These are phyloP conservation scores for Phasia obesa DNA, from an alignment of 2,888 invertebrate genomes.

Conservation along the genomic window DNA sequence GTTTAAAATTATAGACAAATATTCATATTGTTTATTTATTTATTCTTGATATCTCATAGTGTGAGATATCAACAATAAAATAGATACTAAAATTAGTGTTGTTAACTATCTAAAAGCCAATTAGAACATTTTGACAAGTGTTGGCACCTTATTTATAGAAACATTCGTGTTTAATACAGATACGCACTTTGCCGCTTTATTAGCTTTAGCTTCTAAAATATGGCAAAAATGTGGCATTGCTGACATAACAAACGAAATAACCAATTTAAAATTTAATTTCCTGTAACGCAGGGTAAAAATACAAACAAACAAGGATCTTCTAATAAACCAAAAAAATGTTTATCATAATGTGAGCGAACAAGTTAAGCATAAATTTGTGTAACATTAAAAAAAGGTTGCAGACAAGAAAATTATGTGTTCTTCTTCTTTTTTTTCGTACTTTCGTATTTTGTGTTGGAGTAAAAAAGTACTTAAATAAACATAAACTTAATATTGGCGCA, in stretches of 20 bases:
- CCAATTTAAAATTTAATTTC: not conserved
- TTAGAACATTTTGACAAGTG: no score
- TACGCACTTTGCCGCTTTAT: no score
- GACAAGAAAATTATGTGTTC: conserved; percentile 67
- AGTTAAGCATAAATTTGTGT: conserved; percentile 66
- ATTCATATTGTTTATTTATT: no score
- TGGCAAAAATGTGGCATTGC: no score
- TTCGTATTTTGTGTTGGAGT: conserved; percentile 31
- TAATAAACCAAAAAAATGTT: conserved; percentile 36
- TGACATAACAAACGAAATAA: not conserved
- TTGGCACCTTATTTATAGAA: no score
- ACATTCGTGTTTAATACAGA: no score
- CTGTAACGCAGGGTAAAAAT: not conserved
- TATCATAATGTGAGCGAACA: conserved; percentile 52
- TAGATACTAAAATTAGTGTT: no score
- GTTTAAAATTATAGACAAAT: no score
- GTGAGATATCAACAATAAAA: no score
- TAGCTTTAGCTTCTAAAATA: no score
- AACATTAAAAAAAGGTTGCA: conserved; percentile 64
- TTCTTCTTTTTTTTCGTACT: not conserved
- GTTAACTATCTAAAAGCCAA: no score
- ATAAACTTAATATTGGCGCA: conserved; percentile 69
- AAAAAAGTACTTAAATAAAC: conserved; percentile 67
- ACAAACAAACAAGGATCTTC: conserved; percentile 15
- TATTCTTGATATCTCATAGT: no score